Evolutionary conservation across 2,888 invertebrate species (phyloP), one percentile per base, ranked within the genome.

Genomic region (Euproctis similis): DNA sequence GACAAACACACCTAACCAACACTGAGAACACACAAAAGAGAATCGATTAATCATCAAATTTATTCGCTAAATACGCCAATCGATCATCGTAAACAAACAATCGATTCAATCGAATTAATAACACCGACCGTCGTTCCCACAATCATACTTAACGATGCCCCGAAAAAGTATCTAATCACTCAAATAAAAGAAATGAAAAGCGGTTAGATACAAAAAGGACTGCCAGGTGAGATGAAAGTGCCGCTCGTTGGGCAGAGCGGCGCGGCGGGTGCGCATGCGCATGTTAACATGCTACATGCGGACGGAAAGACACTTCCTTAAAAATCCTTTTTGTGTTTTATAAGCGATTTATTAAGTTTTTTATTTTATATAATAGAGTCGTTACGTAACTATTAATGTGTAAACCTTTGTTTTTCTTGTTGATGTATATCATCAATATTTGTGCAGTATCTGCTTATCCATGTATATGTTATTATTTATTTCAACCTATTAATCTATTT

Each of bases 221-320:
- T 73, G 66, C 74, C 72, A 60, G 52, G 67, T 56, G 71, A 76
- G 80, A 82, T 82, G 64, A 82, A 80, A 80, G 65, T 39, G 47
- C 66, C 66, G 70, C 56, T 36, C 46, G 23, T 4, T 33, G 46
- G 36, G 57, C 51, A 46, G 47, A 34, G 36, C 49, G 42, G 43
- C 38, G 34, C 45, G 49, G 41, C 50, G 59, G 54, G 48, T 58
- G 65, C 64, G 44, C 57, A 37, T 43, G 38, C 57, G 64, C 68
- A 72, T 70, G 69, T 66, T 71, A 74, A 71, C 68, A 63, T 62
- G 57, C 58, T 51, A 48, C 46, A 42, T 42, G 43, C 43, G 35
- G 42, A 56, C 62, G 63, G 67, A 65, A 62, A 59, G 68, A 64
- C 65, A 71, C 74, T 74, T 73, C 76, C 76, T 70, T 38, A 56